These are phyloP conservation scores for Orthosia incerta DNA, from an alignment of 2,888 invertebrate genomes.

Conservation along the genomic window DNA sequence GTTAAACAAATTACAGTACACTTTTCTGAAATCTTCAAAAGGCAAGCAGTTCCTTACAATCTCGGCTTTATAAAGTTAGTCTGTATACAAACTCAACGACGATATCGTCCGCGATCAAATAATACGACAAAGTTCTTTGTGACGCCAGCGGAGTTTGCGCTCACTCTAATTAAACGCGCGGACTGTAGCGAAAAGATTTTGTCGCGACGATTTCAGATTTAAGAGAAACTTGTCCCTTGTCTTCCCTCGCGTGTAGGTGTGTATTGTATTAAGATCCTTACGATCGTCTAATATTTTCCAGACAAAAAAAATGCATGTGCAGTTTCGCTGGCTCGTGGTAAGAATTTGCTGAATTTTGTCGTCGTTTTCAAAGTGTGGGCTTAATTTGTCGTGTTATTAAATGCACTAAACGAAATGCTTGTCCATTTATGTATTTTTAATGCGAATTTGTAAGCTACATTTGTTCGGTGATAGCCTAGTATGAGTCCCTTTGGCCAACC, in stretches of 20 bases:
- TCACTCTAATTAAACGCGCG: conserved; percentile 60
- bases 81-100: conserved; percentile 49
- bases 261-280: conserved; percentile 76
- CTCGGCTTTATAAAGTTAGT: conserved; percentile 53
- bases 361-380: conserved; percentile 14
- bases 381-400: conserved; percentile 17
- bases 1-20: conserved; percentile 20
- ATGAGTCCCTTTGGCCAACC: neutral
- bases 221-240: conserved; percentile 84
- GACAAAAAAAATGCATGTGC: conserved; percentile 31
- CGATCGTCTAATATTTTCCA: conserved; percentile 64
- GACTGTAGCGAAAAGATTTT: conserved; percentile 73
- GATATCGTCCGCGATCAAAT: conserved; percentile 54
- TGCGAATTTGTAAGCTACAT: neutral
- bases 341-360: conserved; percentile 36
- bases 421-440: neutral
- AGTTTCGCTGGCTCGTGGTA: conserved; percentile 24
- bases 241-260: conserved; percentile 76
- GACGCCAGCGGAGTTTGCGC: conserved; percentile 46
- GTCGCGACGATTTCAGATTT: conserved; percentile 81
- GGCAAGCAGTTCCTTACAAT: conserved; percentile 27
- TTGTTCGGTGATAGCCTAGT: neutral
- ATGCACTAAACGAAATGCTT: neutral
- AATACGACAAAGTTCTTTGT: conserved; percentile 54
- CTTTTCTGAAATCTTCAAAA: conserved; percentile 29